These are phyloP conservation scores for Thera britannica DNA, from an alignment of 2,888 invertebrate species.

Conservation along the genomic window DNA sequence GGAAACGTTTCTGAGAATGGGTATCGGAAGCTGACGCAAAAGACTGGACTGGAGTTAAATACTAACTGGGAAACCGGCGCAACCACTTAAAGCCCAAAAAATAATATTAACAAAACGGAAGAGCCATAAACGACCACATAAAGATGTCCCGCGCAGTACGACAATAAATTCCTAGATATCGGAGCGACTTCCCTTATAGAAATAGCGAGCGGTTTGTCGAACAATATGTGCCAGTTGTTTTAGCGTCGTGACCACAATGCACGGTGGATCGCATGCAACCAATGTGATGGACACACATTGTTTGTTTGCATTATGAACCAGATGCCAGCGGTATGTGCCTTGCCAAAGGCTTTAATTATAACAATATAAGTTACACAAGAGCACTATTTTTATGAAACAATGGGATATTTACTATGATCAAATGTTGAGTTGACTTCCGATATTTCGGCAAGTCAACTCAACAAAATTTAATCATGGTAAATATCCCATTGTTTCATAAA, in stretches of 20 bases:
- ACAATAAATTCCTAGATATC: constrained; percentile 40
- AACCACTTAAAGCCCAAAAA: constrained; percentile 23
- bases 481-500: too few species aligned
- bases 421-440: too few species aligned
- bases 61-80: neutral
- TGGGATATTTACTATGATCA: too few species aligned
- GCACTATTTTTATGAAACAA: too few species aligned
- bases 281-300: constrained; percentile 13
- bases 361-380: too few species aligned
- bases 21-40: too few species aligned
- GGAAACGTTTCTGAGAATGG: too few species aligned
- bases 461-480: too few species aligned
- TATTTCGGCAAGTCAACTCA: too few species aligned
- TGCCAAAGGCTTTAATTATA: too few species aligned
- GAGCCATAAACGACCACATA: constrained; percentile 38
- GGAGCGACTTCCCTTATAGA: constrained; percentile 32
- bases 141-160: constrained; percentile 38
- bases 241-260: constrained; percentile 34
- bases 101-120: constrained; percentile 36
- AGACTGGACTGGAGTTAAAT: too few species aligned
- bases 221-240: constrained; percentile 36
- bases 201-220: constrained; percentile 35
- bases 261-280: constrained; percentile 10
- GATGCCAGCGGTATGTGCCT: too few species aligned
- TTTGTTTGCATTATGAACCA: neutral